These are phyloP conservation scores for Hypsibius dujardini DNA, from an alignment of 1,140 invertebrate species.

Conservation along the genomic window DNA sequence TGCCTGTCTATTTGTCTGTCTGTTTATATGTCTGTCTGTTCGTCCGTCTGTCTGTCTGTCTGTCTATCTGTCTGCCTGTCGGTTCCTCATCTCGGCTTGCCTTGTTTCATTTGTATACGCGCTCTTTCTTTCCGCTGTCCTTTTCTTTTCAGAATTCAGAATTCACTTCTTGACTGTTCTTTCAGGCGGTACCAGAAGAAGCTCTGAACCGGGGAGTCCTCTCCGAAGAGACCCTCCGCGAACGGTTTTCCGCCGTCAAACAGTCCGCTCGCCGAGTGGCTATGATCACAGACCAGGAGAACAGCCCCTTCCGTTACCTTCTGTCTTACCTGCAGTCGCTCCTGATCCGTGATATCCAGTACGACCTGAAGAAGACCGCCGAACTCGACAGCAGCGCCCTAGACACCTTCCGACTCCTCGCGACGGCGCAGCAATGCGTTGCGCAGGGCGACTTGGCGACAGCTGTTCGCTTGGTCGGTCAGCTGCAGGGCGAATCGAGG, in stretches of 20 bases:
- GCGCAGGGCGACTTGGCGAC: constrained; percentile 63
- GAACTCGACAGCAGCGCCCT: constrained; percentile 39
- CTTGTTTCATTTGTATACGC: too few relatives aligned
- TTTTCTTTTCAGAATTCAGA: too few relatives aligned
- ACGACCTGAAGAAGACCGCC: constrained; percentile 27
- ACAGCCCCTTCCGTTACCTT: constrained; percentile 51
- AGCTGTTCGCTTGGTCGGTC: constrained; percentile 70
- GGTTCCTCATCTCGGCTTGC: too few relatives aligned
- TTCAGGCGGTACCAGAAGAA: constrained; percentile 54
- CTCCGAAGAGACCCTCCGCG: constrained; percentile 60
- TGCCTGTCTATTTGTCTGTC: too few relatives aligned
- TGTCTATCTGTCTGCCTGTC: too few relatives aligned
- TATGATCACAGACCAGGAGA: constrained; percentile 57
- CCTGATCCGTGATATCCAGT: constrained; percentile 35
- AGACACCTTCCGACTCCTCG: constrained; percentile 68
- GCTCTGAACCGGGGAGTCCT: constrained; percentile 59
- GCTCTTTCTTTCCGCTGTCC: too few relatives aligned
- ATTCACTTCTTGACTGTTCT: constrained; percentile 13
- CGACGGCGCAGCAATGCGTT: constrained; percentile 63
- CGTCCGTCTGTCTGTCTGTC: too few relatives aligned
- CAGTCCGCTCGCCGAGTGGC: constrained; percentile 45
- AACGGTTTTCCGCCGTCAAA: constrained; percentile 58
- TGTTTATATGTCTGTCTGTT: too few relatives aligned
- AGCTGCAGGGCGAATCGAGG: constrained; percentile 62
- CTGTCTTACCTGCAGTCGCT: constrained; percentile 64